Conservation (phyloP, 2,113 vertebrate species). For the Catagonus wagneri region DNA sequence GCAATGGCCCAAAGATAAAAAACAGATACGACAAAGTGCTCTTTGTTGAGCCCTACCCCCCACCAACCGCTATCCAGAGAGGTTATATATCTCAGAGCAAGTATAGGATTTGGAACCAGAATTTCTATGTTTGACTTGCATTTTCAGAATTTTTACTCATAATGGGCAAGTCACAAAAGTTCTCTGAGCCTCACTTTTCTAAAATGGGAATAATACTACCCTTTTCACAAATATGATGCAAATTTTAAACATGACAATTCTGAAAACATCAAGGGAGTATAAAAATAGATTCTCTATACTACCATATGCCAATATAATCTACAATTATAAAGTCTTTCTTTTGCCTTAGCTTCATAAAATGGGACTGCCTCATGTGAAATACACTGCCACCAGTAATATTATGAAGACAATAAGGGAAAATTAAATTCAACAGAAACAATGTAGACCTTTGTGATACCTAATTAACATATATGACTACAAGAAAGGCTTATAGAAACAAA, state of each 20-base stretch:
- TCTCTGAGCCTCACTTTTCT: not conserved
- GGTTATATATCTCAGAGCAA: not conserved
- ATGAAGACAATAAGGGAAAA: not conserved
- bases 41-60: fast-evolving
- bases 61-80: not conserved
- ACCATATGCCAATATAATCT: not conserved
- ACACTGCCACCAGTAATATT: not conserved
- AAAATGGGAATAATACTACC: not conserved
- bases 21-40: not conserved
- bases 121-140: not conserved
- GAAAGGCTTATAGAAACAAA: not conserved
- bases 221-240: not conserved
- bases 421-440: conserved; percentile 17
- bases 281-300: not conserved
- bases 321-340: not conserved
- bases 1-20: not conserved
- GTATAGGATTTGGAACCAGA: not conserved
- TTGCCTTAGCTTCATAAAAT: not conserved
- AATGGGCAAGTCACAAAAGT: not conserved
- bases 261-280: not conserved
- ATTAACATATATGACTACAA: not conserved
- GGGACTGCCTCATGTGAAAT: not conserved
- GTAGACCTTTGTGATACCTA: not conserved
- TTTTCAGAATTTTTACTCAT: not conserved
- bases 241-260: not conserved